phyloP scores from a whole-genome alignment of 2,113 vertebrate genomes.

The Sander vitreus region DNA sequence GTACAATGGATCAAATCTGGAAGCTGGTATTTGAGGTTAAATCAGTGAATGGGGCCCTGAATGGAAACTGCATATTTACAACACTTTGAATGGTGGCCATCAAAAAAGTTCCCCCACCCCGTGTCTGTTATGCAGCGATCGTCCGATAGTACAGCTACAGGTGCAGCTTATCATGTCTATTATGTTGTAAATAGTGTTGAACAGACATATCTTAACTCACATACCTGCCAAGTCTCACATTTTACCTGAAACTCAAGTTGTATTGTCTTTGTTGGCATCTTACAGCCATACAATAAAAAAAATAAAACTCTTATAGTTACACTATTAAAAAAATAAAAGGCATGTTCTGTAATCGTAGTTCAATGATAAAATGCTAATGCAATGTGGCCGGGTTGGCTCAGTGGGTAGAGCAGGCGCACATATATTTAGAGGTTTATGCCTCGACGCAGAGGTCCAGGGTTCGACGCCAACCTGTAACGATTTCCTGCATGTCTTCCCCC shows the following conservation, averaged over 20 bases:
- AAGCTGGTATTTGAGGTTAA: slow-evolving; percentile 55
- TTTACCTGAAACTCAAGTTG: not conserved
- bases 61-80: slow-evolving; percentile 38
- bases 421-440: no score
- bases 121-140: slow-evolving; percentile 14
- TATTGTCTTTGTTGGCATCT: not conserved
- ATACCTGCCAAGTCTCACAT: not conserved
- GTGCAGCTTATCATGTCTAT: not conserved
- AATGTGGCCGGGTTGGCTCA: not conserved
- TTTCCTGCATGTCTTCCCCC: no score
- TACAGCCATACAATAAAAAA: not conserved
- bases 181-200: not conserved
- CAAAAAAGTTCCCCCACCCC: slow-evolving; percentile 11
- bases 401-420: no score
- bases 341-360: not conserved
- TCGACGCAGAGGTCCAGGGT: no score
- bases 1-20: slow-evolving; percentile 57
- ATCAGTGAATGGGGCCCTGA: slow-evolving; percentile 31
- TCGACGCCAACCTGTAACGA: no score
- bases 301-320: not conserved
- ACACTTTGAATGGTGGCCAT: slow-evolving; percentile 41
- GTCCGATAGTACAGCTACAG: not conserved
- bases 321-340: not conserved
- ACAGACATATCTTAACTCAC: not conserved
- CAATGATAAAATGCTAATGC: not conserved